These are phyloP conservation scores for Argyrosomus japonicus DNA, from an alignment of 2,113 vertebrate genomes.

Conservation along the genomic window DNA sequence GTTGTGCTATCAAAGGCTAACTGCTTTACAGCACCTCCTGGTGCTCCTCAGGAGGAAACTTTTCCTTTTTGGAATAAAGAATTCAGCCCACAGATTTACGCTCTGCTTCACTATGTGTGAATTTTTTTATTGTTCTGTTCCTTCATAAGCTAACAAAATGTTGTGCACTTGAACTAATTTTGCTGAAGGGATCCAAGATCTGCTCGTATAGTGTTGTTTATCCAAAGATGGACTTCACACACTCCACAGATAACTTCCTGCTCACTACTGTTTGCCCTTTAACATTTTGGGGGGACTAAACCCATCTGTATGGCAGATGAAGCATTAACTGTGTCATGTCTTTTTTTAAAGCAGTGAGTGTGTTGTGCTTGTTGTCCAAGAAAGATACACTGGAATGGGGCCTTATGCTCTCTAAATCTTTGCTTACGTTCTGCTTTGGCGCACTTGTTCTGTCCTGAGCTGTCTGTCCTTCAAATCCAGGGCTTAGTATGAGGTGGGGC, in stretches of 20 bases:
- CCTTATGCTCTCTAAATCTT: conserved; percentile 47
- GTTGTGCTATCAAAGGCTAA: conserved; percentile 81
- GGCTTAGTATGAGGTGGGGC: conserved; percentile 74
- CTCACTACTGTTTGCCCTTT: conserved; percentile 29
- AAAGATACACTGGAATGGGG: conserved; percentile 38
- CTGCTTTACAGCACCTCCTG: conserved; percentile 84
- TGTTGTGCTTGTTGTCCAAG: conserved; percentile 48
- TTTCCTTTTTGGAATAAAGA: conserved; percentile 59
- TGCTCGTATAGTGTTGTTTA: conserved; percentile 10
- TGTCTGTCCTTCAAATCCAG: conserved; percentile 66
- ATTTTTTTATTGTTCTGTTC: conserved; percentile 50
- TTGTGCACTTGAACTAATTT: conserved; percentile 23
- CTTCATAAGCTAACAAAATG: conserved; percentile 67
- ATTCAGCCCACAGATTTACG: conserved; percentile 68
- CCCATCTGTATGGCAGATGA: conserved; percentile 32
- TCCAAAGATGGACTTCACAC: conserved; percentile 18
- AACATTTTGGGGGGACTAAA: conserved; percentile 21
- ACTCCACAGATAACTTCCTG: conserved; percentile 27
- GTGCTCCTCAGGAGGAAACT: conserved; percentile 79
- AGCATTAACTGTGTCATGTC: conserved; percentile 36
- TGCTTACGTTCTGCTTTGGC: conserved; percentile 52
- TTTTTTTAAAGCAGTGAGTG: conserved; percentile 29
- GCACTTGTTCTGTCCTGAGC: conserved; percentile 66
- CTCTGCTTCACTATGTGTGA: conserved; percentile 46
- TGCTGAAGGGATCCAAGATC: conserved; percentile 31